Base-by-base conservation (phyloP, 2,797 vertebrate genomes). In the Gastrophryne carolinensis region DNA sequence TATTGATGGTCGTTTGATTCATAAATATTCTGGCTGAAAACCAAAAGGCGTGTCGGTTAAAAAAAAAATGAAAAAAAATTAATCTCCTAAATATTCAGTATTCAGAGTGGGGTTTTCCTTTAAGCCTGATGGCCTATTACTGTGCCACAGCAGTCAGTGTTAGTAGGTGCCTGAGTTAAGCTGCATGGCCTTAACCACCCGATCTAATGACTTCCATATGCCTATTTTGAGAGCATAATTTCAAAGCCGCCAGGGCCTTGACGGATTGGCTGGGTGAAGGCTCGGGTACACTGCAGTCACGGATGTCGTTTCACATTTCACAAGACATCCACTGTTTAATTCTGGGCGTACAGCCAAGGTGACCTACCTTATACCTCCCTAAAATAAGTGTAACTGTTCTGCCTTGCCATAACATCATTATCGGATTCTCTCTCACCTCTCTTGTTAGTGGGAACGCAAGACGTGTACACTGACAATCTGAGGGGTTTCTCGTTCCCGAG, bases 171-270 rank as follows among this genome's bases (percentile, higher is more conserved):
- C 30, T 34, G 19, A 35, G 30, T 5, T 49, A 75, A 69, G 74
- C 80, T 80, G 84, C 83, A 79, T 89, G 79, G 87, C 84, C 86
- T 88, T 86, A 85, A 91, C 87, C 83, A 86, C 88, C 86, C 72
- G 82, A 78, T 71, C 81, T 93, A 94, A 94, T 90, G 91, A 86
- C 83, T 94, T 93, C 91, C 93, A 94, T 91, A 93, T 93, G 91
- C 84, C 84, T 84, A 76, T 87, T 84, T 91, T 89, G 85, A 89
- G 89, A 88, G 82, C 85, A 84, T 80, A 86, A 86, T 91, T 90
- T 91, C 89, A 91, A 90, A 91, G 88, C 84, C 84, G 84, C 83
- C 86, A 92, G 92, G 90, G 87, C 91, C 93, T 92, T 91, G 87
- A 91, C 61, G 86, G 89, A 92, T 89, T 85, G 85, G 86, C 85